phyloP scores from a whole-genome alignment of 2,113 vertebrate genomes.

The Triplophysa rosa region DNA sequence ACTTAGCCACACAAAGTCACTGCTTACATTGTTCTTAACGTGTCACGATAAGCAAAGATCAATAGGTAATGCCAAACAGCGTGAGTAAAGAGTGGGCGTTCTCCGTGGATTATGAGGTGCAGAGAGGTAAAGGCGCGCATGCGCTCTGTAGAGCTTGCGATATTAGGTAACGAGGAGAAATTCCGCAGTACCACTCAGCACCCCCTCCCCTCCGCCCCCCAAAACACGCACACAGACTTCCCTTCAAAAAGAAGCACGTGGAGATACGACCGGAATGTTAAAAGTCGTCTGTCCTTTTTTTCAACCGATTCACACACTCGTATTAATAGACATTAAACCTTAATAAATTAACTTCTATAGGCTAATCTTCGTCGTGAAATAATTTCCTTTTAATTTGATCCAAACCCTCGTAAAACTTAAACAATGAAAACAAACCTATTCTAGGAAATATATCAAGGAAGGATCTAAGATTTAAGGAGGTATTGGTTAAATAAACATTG shows the following conservation, averaged over 20 bases:
- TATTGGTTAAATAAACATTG: no score
- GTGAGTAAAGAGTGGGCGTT: conserved; percentile 15
- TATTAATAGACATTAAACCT: neutral
- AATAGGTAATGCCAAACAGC: neutral
- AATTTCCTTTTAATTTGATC: no score
- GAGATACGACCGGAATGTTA: conserved; percentile 4
- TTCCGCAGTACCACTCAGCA: conserved; percentile 47
- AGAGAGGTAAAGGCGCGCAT: conserved; percentile 20
- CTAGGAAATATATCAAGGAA: no score
- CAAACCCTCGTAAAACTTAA: no score
- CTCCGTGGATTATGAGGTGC: neutral
- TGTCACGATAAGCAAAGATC: neutral
- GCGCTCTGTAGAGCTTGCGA: conserved; percentile 15
- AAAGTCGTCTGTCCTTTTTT: neutral
- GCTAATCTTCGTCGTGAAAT: no score
- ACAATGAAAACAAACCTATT: no score
- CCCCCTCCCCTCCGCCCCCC: neutral
- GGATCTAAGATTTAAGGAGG: no score
- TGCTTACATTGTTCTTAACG: neutral
- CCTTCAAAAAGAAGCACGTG: conserved; percentile 14
- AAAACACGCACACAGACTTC: conserved; percentile 25
- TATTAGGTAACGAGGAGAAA: conserved; percentile 53
- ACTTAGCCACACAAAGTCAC: neutral
- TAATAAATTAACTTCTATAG: no score
- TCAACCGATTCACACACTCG: neutral